Evolutionary conservation across 23 tunicate genomes (phyloP).

Genomic region (Phallusia fumigata): DNA sequence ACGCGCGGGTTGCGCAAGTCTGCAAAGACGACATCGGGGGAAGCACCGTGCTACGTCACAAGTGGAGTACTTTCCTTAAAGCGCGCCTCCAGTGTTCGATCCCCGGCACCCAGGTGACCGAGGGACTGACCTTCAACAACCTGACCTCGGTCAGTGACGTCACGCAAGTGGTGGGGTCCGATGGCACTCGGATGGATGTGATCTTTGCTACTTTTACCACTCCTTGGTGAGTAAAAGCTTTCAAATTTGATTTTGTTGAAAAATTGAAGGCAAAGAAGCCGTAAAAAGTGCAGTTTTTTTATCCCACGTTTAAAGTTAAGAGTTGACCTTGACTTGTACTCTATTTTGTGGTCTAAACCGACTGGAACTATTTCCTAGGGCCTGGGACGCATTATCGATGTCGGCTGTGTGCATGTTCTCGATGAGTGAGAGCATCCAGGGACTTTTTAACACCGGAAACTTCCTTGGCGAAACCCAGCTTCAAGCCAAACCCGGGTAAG

Average conservation of each 20-base stretch:
- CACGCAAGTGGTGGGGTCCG: constrained; percentile 31
- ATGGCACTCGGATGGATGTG: constrained; percentile 47
- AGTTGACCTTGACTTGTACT: too few relatives aligned
- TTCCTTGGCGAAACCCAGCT: constrained; percentile 40
- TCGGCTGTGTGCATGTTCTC: constrained; percentile 79
- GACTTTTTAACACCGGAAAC: constrained; percentile 47
- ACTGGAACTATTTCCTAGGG: constrained; percentile 57
- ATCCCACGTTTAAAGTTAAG: too few relatives aligned
- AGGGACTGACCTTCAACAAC: constrained; percentile 50
- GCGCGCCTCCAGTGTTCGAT: constrained; percentile 68
- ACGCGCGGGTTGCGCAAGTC: constrained; percentile 75
- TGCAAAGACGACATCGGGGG: constrained; percentile 87
- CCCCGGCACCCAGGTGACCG: constrained; percentile 16
- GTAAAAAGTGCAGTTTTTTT: too few relatives aligned
- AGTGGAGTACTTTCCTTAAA: constrained; percentile 81
- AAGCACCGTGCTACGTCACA: constrained; percentile 31
- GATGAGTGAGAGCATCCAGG: constrained; percentile 37
- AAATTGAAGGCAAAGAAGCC: too few relatives aligned
- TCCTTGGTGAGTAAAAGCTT: constrained; percentile 62
- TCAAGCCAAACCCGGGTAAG: constrained; percentile 18
- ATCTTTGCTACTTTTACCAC: constrained; percentile 88
- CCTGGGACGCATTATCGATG: constrained; percentile 56
- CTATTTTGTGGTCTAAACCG: too few relatives aligned
- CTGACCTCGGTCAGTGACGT: constrained; percentile 79
- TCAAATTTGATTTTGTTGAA: neutral